Conservation (phyloP, 1,140 invertebrate species). For the Lycorma delicatula region DNA sequence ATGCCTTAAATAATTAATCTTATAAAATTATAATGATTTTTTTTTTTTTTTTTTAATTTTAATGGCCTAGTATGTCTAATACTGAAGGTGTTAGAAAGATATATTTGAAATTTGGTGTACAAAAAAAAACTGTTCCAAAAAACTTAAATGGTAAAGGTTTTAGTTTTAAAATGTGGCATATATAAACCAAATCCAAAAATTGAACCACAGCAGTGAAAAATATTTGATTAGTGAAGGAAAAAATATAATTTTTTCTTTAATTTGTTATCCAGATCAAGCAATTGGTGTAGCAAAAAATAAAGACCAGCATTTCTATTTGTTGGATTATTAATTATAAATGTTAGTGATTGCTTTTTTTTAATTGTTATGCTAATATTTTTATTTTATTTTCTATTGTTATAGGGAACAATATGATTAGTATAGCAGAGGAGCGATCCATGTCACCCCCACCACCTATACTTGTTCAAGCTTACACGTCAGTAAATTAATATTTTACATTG, state of each 20-base stretch:
- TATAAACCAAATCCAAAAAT: not conserved
- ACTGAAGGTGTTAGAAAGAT: no score
- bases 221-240: not conserved
- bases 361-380: constrained; percentile 2
- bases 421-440: constrained; percentile 7
- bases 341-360: no score
- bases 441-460: constrained; percentile 1
- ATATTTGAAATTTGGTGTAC: no score
- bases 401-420: constrained; percentile 3
- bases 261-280: not conserved
- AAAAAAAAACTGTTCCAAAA: no score
- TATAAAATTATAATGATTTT: no score
- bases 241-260: not conserved
- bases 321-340: not conserved
- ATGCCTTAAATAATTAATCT: no score
- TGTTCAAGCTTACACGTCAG: constrained; percentile 6
- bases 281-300: not conserved
- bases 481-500: no score
- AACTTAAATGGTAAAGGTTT: no score
- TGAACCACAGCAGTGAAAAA: not conserved
- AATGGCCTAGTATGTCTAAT: no score
- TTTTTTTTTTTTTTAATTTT: no score
- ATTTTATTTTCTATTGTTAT: not conserved
- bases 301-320: not conserved
- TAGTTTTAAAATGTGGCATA: no score